phyloP scores from a whole-genome alignment of 2,888 invertebrate species.

The Acronicta aceris region DNA sequence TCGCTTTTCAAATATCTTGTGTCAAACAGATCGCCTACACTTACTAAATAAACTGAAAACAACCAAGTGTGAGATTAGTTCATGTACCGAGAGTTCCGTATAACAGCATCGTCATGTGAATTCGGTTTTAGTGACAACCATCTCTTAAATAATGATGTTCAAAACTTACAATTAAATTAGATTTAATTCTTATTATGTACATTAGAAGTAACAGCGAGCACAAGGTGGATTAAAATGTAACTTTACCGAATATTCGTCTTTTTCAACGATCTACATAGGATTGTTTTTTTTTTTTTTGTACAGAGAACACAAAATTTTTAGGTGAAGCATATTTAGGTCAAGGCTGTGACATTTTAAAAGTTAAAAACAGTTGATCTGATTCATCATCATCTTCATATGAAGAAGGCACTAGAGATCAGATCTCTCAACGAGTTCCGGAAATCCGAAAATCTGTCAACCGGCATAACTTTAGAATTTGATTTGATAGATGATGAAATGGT shows the following conservation, averaged over 20 bases:
- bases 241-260: too few species aligned
- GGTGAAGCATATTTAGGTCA: neutral
- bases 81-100: slow-evolving; percentile 32
- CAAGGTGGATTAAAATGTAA: too few species aligned
- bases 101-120: slow-evolving; percentile 31
- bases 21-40: slow-evolving; percentile 59
- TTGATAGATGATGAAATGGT: too few species aligned
- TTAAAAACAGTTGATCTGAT: slow-evolving; percentile 7
- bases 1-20: slow-evolving; percentile 62
- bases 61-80: slow-evolving; percentile 49
- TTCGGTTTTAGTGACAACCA: slow-evolving; percentile 14
- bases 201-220: too few species aligned
- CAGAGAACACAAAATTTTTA: neutral
- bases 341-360: neutral
- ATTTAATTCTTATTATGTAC: too few species aligned
- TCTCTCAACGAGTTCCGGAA: too few species aligned
- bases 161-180: neutral
- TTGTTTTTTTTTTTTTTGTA: too few species aligned
- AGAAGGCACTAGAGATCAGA: too few species aligned
- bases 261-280: too few species aligned
- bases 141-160: neutral
- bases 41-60: slow-evolving; percentile 48
- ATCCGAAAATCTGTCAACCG: too few species aligned
- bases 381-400: too few species aligned
- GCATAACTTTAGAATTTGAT: too few species aligned